Evolutionary conservation across 2,113 vertebrate genomes (phyloP).

Genomic region (Chloropsis hardwickii): DNA sequence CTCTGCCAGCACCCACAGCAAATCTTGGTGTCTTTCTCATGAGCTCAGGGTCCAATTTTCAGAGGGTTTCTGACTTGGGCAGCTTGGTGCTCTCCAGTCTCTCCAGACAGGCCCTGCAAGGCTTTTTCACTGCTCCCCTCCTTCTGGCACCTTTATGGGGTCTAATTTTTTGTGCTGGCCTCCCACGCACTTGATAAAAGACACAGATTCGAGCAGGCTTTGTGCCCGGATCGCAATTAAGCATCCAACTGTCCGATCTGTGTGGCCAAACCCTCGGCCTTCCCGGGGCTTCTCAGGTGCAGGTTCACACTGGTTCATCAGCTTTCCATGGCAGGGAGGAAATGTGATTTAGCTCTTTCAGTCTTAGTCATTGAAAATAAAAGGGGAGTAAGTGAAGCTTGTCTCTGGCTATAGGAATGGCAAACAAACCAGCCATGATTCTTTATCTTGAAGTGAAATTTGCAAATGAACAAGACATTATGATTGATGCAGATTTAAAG

Average conservation of each 20-base stretch:
- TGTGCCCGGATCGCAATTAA: constrained; percentile 32
- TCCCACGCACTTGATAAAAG: constrained; percentile 36
- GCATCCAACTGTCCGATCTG: constrained; percentile 49
- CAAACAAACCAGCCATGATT: constrained; percentile 40
- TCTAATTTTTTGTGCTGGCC: constrained; percentile 29
- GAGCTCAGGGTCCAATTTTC: not conserved
- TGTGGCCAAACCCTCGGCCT: not conserved
- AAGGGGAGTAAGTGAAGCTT: constrained; percentile 44
- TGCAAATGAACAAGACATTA: constrained; percentile 53
- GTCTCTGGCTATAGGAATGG: constrained; percentile 33
- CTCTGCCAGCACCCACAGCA: not conserved
- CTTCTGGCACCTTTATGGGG: constrained; percentile 20
- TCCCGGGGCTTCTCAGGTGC: constrained; percentile 50
- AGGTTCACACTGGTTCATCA: constrained; percentile 60
- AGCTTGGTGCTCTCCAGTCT: not conserved
- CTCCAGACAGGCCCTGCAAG: not conserved
- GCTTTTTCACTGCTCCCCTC: not conserved
- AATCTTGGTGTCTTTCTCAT: not conserved
- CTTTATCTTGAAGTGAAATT: constrained; percentile 58
- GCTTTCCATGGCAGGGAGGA: constrained; percentile 30
- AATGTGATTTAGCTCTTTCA: constrained; percentile 59
- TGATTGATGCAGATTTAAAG: constrained; percentile 56
- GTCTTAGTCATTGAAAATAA: constrained; percentile 49
- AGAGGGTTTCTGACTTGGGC: not conserved
- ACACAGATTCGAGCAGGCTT: constrained; percentile 26